Evolutionary conservation across 2,113 vertebrate genomes (phyloP), one percentile per base, ranked within the genome.

Genomic region (Cyphomyrus discorhynchus): DNA sequence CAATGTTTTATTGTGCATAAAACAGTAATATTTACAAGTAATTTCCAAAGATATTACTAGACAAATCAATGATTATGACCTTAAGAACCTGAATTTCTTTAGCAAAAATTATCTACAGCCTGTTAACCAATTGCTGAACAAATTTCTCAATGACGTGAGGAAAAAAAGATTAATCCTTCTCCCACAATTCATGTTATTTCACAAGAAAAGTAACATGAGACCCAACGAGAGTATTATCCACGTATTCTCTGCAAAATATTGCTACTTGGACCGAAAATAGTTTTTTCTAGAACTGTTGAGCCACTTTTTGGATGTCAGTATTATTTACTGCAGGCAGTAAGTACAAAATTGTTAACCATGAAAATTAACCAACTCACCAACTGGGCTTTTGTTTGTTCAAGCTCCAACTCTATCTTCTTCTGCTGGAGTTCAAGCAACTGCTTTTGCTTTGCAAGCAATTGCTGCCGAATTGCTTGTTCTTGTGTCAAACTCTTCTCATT

Each of bases 361-460:
- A 80, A 80, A 86, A 53, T 70, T 10, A 39, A 53, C 58, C 9
- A 91, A 94, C 98, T 96, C 94, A 99, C 98, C 98, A 99, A 93
- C 93, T 99, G 98, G 56, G 98, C 98, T 94, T 99, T 99, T 90
- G 98, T 99, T 95, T 99, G 98, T 93, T 99, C 98, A 94, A 99
- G 95, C 94, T 99, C 98, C 95, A 99, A 95, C 90, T 99, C 98
- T 88, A 99, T 97, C 92, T 99, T 99, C 95, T 99, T 99, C 95
- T 99, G 98, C 93, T 99, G 98, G 88, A 99, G 98, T 95, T 99
- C 98, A 95, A 99, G 95, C 87, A 99, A 97, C 89, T 99, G 98
- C 90, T 99, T 99, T 96, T 99, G 98, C 93, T 99, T 99, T 93
- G 98, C 97, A 94, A 99, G 95, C 92, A 99, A 95, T 92, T 99